These are phyloP conservation scores for Lophochroa leadbeateri DNA, from an alignment of 2,113 vertebrate species.

Conservation along the genomic window DNA sequence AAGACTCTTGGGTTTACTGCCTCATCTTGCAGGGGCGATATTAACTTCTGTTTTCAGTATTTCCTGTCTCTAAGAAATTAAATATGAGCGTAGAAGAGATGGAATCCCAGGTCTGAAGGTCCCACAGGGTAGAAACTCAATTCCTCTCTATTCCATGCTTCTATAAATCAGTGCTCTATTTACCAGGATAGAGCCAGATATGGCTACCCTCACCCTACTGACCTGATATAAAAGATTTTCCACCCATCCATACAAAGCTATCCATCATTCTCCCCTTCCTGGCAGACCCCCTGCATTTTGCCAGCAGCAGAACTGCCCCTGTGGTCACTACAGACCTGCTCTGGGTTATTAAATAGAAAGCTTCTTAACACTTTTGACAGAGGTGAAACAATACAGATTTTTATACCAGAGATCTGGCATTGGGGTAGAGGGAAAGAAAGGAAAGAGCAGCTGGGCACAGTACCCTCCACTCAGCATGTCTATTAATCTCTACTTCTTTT, in stretches of 20 bases:
- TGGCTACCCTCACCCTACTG: not conserved
- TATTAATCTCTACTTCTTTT: not conserved
- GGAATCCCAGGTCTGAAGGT: not conserved
- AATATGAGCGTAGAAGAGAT: not conserved
- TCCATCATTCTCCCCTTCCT: too few relatives aligned
- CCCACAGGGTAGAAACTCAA: not conserved
- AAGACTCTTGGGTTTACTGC: not conserved
- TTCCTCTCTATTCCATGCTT: not conserved
- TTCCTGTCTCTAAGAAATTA: not conserved
- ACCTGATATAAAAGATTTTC: not conserved
- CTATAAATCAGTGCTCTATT: not conserved
- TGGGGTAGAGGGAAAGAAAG: not conserved
- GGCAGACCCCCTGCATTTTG: too few relatives aligned
- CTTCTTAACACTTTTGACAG: not conserved
- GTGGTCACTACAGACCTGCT: not conserved
- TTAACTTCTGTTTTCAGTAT: not conserved
- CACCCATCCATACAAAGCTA: not conserved
- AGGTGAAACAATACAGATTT: not conserved
- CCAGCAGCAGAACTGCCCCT: not conserved
- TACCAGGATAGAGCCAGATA: not conserved
- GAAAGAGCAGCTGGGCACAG: not conserved
- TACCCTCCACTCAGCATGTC: not conserved
- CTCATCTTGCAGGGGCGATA: not conserved
- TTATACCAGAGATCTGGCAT: not conserved
- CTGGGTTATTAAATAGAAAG: not conserved